Evolutionary conservation across 2,888 invertebrate genomes (phyloP).

Genomic region (Trichogramma dendrolimi): DNA sequence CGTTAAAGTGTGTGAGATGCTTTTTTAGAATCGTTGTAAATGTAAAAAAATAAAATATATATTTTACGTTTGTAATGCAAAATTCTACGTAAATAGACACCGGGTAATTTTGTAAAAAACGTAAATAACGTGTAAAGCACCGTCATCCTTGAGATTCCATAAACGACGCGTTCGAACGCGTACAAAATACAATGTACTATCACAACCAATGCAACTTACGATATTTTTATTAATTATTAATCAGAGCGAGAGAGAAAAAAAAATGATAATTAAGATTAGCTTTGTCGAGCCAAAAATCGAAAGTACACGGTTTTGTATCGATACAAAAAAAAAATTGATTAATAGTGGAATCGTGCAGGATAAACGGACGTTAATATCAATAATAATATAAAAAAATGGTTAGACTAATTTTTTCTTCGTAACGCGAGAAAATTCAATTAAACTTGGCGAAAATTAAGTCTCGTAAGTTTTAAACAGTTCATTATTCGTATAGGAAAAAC

Average conservation of each 20-base stretch:
- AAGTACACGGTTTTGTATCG: background rate
- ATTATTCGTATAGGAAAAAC: conserved; percentile 26
- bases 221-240: background rate
- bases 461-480: too few relatives aligned
- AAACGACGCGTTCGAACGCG: background rate
- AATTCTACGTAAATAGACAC: background rate
- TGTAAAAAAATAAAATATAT: background rate
- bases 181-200: conserved; percentile 1
- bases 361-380: conserved; percentile 8
- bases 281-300: background rate
- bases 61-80: background rate
- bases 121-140: background rate
- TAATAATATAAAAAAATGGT: conserved; percentile 4
- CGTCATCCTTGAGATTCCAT: conserved; percentile 13
- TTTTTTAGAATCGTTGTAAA: too few relatives aligned
- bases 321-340: background rate
- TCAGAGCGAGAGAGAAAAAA: background rate
- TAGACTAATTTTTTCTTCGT: conserved; percentile 6
- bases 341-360: conserved; percentile 12
- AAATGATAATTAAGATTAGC: too few relatives aligned
- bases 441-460: too few relatives aligned
- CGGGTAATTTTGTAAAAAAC: conserved; percentile 8
- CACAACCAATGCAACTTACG: background rate
- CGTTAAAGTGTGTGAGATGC: too few relatives aligned
- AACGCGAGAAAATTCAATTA: conserved; percentile 1